phyloP scores from a whole-genome alignment of 2,797 vertebrate species.

The Macropus fuliginosus region DNA sequence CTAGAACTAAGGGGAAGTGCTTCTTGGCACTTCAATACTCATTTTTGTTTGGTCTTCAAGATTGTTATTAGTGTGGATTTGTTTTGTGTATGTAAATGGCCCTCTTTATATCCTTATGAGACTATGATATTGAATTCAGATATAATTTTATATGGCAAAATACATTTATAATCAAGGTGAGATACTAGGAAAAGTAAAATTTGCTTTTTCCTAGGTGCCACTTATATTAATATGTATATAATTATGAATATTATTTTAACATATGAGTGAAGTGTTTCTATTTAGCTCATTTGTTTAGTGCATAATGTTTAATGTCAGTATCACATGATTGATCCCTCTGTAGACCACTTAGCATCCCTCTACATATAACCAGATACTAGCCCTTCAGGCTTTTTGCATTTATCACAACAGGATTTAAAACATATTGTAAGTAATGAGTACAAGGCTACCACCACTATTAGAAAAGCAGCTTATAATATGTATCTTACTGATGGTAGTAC shows the following conservation, averaged over 20 bases:
- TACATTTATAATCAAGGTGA: slow-evolving; percentile 41
- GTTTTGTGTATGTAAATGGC: slow-evolving; percentile 25
- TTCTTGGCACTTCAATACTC: slow-evolving; percentile 52
- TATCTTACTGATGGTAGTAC: neutral
- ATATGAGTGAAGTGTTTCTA: neutral
- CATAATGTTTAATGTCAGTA: neutral
- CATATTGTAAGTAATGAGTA: neutral
- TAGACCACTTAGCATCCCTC: neutral
- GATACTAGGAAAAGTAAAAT: slow-evolving; percentile 28
- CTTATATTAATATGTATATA: neutral
- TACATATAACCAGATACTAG: neutral
- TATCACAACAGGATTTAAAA: neutral
- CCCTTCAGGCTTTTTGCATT: neutral
- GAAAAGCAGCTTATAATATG: neutral
- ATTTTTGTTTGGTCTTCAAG: slow-evolving; percentile 43
- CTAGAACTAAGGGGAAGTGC: neutral
- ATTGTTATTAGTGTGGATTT: slow-evolving; percentile 29
- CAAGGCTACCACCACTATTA: neutral
- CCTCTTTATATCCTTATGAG: slow-evolving; percentile 29
- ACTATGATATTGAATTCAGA: slow-evolving; percentile 32
- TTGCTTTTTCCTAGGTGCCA: slow-evolving; percentile 1
- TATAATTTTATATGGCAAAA: slow-evolving; percentile 21
- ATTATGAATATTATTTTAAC: slow-evolving; percentile 42
- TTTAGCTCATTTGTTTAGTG: slow-evolving; percentile 33
- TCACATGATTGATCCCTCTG: slow-evolving; percentile 19